Base-by-base conservation (phyloP, 2,113 vertebrate species). In the Numida meleagris region DNA sequence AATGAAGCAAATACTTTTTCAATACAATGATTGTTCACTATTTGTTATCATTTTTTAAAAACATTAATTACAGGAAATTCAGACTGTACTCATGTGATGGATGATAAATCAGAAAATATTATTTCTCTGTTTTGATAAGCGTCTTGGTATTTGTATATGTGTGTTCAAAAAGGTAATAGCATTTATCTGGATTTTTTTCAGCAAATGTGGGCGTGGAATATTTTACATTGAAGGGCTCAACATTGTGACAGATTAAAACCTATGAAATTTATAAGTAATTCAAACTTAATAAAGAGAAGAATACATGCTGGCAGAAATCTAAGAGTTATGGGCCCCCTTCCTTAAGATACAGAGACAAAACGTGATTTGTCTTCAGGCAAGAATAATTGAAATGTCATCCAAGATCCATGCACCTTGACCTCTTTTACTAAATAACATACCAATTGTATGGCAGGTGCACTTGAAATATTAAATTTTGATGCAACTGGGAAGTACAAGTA, bases 391-490 rank as follows among this genome's bases (percentile, higher is more conserved):
- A 55, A 86, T 88, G 67, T 89, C 91, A 61, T 36, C 72, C 58
- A 62, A 86, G 83, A 86, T 72, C 36, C 82, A 19, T 71, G 87
- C 50, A 89, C 93, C 46, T 88, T 95, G 87, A 89, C 89, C 85
- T 71, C 67, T 94, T 93, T 89, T 2, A 7, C 63, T 71, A 67
- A 82, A n/a, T 85, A 80, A 74, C 71, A 70, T 48, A 76, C 75
- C 67, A 67, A 46, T 46, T 91, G 42, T 46, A 74, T 77, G 91
- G 55, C 71, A 93, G 82, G 42, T 77, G 34, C 72, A 74, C 82
- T 94, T 89, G 94, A 89, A 94, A 89, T 94, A 92, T 45, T 89
- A 92, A 73, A 82, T 95, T 85, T 89, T 94, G 67, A 55, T 91
- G 42, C 45, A 79, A 58, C 29, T 85, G 38, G 45, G 46, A 92